phyloP scores from a whole-genome alignment of 1,140 invertebrate species.

The Alviniconcha marisindica region DNA sequence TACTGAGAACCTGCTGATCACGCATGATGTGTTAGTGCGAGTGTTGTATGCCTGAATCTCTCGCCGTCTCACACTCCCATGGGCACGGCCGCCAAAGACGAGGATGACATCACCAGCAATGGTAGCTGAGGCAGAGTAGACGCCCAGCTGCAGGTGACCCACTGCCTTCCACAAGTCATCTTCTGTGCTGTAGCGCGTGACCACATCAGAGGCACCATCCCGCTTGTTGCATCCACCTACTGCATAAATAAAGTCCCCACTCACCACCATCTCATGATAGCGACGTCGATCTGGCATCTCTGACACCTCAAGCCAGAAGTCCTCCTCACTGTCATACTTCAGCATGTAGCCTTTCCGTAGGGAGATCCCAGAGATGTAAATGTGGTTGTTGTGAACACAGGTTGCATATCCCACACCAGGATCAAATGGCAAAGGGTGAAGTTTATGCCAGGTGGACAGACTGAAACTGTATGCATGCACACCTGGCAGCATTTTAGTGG shows the following conservation, averaged over 20 bases:
- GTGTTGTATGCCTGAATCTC: slow-evolving; percentile 58
- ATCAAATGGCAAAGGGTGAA: slow-evolving; percentile 54
- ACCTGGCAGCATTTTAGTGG: slow-evolving; percentile 47
- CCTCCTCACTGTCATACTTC: slow-evolving; percentile 48
- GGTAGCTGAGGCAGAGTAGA: slow-evolving; percentile 56
- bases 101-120: slow-evolving; percentile 53
- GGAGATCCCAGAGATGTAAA: slow-evolving; percentile 59
- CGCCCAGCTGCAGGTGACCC: slow-evolving; percentile 51
- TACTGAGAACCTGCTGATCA: slow-evolving; percentile 47
- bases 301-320: slow-evolving; percentile 50
- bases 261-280: slow-evolving; percentile 58
- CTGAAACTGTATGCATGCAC: slow-evolving; percentile 54
- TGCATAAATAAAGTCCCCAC: slow-evolving; percentile 50
- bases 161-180: slow-evolving; percentile 51
- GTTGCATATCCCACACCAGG: slow-evolving; percentile 60
- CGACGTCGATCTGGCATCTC: slow-evolving; percentile 55
- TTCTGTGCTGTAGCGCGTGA: slow-evolving; percentile 47
- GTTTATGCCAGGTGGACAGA: slow-evolving; percentile 47
- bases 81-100: slow-evolving; percentile 59
- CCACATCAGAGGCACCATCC: slow-evolving; percentile 50
- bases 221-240: slow-evolving; percentile 59
- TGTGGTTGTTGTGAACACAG: slow-evolving; percentile 51
- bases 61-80: slow-evolving; percentile 42
- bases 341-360: slow-evolving; percentile 49
- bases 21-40: slow-evolving; percentile 44